Base-by-base conservation (phyloP, 2,888 invertebrate species). In the Spisula subtruncata region DNA sequence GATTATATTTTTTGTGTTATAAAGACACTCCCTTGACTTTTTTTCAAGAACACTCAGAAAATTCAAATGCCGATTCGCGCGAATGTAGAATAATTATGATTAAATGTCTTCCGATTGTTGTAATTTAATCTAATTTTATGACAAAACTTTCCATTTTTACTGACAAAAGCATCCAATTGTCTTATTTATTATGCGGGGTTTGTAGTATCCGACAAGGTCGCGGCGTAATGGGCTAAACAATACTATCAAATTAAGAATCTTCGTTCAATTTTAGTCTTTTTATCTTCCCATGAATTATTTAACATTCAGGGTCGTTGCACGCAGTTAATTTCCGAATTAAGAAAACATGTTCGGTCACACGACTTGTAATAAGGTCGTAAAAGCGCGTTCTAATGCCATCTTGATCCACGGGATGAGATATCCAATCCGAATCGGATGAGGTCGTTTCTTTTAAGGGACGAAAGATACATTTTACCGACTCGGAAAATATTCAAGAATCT, bases 321-420 rank as follows among this genome's bases (percentile, higher is more conserved):
- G 56, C 51, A 51, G 54, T 35, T 80, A 80, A 85, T 80, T 85
- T 85, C 79, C 79, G 80, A 54, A 85, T 85, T 60, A 41, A 29
- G 56, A 80, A 41, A 71, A 41, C n/a, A 41, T 48, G 48, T 80
- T 79, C 56, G 20, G 25, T 85, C 51, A 85, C 51, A 56, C 54
- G 56, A 80, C n/a, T 79, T 35, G 48, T 80, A 80, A 56, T 79
- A 79, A 85, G 79, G 80, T 80, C 85, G 54, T 85, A 85, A 85
- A 85, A 51, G 32, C 56, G 71, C 84, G 71, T 75, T 85, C 48
- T 60, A 25, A 60, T 60, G 29, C 75, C 75, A 75, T 75, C 75
- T 35, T 35, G 75, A 75, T 75, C 75, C 35, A 2, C 16, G 75
- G 75, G 16, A 75, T 32, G 75, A 75, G 51, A 51, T 35, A 80